phyloP scores from a whole-genome alignment of 2,113 vertebrate genomes.

The Oncorhynchus tshawytscha region DNA sequence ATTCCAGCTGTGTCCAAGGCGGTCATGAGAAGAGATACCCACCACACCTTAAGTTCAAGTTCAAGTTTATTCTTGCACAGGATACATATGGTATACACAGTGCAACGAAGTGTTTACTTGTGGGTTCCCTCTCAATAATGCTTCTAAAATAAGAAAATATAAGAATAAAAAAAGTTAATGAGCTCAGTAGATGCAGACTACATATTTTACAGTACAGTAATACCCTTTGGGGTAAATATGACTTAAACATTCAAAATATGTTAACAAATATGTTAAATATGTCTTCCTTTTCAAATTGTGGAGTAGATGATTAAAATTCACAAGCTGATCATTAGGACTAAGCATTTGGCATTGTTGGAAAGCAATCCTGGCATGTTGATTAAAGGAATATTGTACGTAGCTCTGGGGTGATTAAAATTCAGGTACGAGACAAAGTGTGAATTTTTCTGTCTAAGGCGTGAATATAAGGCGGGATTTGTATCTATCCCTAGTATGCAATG shows the following conservation, averaged over 20 bases:
- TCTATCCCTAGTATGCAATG: background rate
- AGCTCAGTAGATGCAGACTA: too few relatives aligned
- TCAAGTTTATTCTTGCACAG: too few relatives aligned
- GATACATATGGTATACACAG: too few relatives aligned
- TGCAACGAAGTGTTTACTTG: too few relatives aligned
- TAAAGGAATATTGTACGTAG: conserved; percentile 4
- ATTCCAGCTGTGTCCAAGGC: too few relatives aligned
- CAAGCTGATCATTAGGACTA: background rate
- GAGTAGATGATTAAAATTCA: background rate
- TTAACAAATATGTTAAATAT: conserved; percentile 3
- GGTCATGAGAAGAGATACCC: too few relatives aligned
- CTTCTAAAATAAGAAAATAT: too few relatives aligned
- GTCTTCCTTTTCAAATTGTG: conserved; percentile 18
- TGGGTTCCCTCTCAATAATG: too few relatives aligned
- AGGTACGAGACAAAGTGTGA: conserved; percentile 9
- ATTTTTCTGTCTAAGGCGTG: conserved; percentile 28
- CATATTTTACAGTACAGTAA: too few relatives aligned
- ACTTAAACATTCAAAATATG: conserved; percentile 21
- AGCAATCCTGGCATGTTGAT: background rate
- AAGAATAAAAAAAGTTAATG: too few relatives aligned
- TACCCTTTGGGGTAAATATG: background rate
- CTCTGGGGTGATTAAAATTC: conserved; percentile 20
- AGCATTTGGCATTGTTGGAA: conserved; percentile 5
- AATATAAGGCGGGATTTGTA: conserved; percentile 21
- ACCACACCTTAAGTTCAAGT: too few relatives aligned